These are phyloP conservation scores for Mimumesa dahlbomi DNA, from an alignment of 2,888 invertebrate species.

Conservation along the genomic window DNA sequence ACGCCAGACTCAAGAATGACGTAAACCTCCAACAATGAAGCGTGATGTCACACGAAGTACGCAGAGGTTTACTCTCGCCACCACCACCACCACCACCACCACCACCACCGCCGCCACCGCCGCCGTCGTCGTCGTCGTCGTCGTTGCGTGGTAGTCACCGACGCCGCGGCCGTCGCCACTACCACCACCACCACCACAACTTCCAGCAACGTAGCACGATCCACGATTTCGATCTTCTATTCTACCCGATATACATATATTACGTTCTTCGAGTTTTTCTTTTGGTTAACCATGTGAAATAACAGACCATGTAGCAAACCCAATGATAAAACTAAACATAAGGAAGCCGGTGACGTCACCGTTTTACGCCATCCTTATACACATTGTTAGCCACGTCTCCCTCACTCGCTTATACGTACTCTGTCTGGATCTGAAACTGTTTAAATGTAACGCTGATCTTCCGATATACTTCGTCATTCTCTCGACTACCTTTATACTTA, in stretches of 20 bases:
- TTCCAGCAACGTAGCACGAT: no score
- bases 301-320: background rate
- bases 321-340: background rate
- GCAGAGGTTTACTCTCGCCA: conserved; percentile 39
- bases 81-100: background rate
- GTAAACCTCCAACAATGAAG: conserved; percentile 80
- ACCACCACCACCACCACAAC: background rate
- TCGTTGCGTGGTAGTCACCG: background rate
- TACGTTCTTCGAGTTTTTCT: no score
- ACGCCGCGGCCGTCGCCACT: background rate
- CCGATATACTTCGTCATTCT: no score
- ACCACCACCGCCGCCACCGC: conserved; percentile 1
- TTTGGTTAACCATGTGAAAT: background rate
- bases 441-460: no score
- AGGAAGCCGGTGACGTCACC: background rate
- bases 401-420: no score
- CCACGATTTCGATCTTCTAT: background rate
- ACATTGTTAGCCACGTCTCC: no score
- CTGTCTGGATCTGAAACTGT: no score
- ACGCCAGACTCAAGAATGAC: conserved; percentile 75
- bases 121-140: conserved; percentile 8
- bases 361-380: background rate
- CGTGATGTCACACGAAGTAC: conserved; percentile 78
- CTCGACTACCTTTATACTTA: background rate
- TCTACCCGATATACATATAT: background rate